These are phyloP conservation scores for Halcyon chelicuti DNA, from an alignment of 2,797 vertebrate genomes.

Conservation along the genomic window DNA sequence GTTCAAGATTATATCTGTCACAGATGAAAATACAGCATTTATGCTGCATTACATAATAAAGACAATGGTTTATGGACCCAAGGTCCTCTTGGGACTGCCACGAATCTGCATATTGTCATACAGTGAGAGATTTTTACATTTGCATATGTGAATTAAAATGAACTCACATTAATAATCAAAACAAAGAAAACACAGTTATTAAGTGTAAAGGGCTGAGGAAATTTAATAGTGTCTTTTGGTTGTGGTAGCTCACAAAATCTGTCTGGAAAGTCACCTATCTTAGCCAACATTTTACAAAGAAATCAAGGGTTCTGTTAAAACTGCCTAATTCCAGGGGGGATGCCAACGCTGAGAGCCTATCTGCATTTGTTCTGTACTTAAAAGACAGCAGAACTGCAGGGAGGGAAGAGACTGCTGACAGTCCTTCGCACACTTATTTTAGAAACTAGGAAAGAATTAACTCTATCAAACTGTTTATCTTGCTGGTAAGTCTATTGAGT, in stretches of 20 bases:
- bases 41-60: conserved; percentile 80
- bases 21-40: conserved; percentile 79
- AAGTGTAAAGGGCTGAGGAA: background rate
- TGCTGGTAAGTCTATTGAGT: background rate
- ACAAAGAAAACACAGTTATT: background rate
- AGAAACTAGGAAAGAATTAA: background rate
- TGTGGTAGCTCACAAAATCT: conserved; percentile 7
- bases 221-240: conserved; percentile 24
- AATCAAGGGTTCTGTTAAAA: conserved; percentile 7
- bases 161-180: conserved; percentile 26
- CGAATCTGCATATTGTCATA: conserved; percentile 66
- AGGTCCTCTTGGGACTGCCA: conserved; percentile 57
- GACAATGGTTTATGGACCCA: conserved; percentile 67
- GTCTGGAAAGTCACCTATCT: background rate
- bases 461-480: background rate
- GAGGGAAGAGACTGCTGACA: background rate
- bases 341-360: background rate
- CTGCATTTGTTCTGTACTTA: background rate
- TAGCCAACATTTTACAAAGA: conserved; percentile 1
- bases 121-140: conserved; percentile 46
- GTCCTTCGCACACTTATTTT: background rate
- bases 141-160: conserved; percentile 41
- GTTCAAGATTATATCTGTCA: conserved; percentile 75
- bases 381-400: background rate
- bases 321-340: background rate